Conservation (phyloP, 2,888 invertebrate genomes). For the Synergus itoensis region DNA sequence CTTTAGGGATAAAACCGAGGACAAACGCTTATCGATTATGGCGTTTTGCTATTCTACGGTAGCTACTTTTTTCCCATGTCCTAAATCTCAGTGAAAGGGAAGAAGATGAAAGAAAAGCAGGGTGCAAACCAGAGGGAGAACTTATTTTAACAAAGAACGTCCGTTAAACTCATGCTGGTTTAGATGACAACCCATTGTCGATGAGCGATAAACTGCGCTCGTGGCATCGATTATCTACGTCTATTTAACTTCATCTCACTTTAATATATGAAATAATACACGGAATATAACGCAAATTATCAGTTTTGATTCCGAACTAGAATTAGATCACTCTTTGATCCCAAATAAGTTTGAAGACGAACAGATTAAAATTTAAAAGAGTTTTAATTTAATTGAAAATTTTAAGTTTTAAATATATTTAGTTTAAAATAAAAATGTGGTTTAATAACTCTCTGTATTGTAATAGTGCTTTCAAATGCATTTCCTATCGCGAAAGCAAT, state of each 20-base stretch:
- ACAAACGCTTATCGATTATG: neutral
- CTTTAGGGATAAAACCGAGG: neutral
- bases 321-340: neutral
- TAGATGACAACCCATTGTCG: conserved; percentile 33
- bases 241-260: conserved; percentile 11
- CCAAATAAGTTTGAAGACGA: neutral
- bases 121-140: conserved; percentile 21
- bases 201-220: conserved; percentile 34
- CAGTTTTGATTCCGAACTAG: neutral
- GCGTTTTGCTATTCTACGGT: neutral
- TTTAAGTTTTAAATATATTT: neutral
- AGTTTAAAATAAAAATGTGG: neutral
- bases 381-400: too few relatives aligned
- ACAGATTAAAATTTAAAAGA: too few relatives aligned
- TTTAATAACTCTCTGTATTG: neutral
- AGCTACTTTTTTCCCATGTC: neutral
- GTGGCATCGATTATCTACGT: conserved; percentile 32
- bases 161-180: conserved; percentile 32
- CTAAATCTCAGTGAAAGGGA: conserved; percentile 17
- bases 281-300: neutral
- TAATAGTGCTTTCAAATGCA: too few relatives aligned
- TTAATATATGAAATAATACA: conserved; percentile 1
- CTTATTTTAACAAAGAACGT: conserved; percentile 28
- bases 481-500: conserved; percentile 9
- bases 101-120: conserved; percentile 24